Evolutionary conservation across 1,140 invertebrate genomes (phyloP).

Genomic region (Drosophila repletoides): DNA sequence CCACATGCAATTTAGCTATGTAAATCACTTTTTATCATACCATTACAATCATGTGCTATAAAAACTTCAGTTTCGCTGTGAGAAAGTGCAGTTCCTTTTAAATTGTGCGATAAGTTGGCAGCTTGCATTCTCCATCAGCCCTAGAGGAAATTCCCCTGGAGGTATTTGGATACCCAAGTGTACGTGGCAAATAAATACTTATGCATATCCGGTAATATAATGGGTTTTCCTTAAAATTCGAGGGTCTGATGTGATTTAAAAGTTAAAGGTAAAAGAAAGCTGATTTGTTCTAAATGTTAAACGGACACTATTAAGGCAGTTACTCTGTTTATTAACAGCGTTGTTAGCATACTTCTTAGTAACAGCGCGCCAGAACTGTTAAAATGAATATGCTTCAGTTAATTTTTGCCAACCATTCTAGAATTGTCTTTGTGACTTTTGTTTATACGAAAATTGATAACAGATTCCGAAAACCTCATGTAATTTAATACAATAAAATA

Average conservation of each 20-base stretch:
- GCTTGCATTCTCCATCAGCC: neutral
- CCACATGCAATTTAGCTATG: conserved; percentile 29
- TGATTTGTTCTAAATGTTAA: too few species aligned
- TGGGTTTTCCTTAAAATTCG: too few species aligned
- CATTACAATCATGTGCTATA: conserved; percentile 22
- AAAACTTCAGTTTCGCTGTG: conserved; percentile 20
- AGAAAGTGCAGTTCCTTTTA: conserved; percentile 27
- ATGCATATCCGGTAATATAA: too few species aligned
- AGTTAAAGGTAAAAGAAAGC: too few species aligned
- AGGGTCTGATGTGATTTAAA: too few species aligned
- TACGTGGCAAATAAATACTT: neutral
- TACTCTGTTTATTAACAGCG: too few species aligned
- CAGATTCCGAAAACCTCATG: neutral
- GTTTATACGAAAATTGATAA: neutral
- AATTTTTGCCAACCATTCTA: neutral
- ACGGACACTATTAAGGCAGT: too few species aligned
- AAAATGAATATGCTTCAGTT: too few species aligned
- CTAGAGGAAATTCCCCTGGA: neutral
- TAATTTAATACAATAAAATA: neutral
- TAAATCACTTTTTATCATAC: conserved; percentile 33
- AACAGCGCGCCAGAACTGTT: too few species aligned
- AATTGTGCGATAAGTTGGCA: conserved; percentile 3
- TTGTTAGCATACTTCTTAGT: too few species aligned
- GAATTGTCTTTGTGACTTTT: too few species aligned
- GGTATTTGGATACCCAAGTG: neutral